phyloP scores from a whole-genome alignment of 2,888 invertebrate species.

The Heterodera filipjevi region DNA sequence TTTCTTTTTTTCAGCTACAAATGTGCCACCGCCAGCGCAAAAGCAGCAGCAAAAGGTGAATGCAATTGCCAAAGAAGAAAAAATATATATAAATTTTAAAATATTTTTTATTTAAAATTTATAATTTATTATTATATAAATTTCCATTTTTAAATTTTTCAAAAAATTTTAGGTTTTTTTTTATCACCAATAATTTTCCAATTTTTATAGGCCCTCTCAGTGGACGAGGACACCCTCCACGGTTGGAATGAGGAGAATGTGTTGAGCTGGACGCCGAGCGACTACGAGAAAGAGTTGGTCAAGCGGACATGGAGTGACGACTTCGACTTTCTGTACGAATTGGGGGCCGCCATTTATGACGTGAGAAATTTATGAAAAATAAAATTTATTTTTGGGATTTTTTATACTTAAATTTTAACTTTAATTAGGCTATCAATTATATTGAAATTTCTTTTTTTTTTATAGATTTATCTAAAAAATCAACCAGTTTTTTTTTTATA shows the following conservation, averaged over 20 bases:
- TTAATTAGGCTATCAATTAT: not conserved
- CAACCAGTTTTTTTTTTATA: not conserved
- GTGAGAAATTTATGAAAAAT: too few relatives aligned
- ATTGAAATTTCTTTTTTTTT: not conserved
- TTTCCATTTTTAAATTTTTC: not conserved
- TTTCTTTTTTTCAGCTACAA: too few relatives aligned
- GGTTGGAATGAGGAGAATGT: conserved; percentile 18
- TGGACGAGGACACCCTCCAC: not conserved
- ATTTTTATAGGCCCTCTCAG: not conserved
- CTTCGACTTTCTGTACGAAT: conserved; percentile 59
- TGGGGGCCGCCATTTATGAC: conserved; percentile 57
- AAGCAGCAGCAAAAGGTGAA: too few relatives aligned
- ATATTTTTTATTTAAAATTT: too few relatives aligned
- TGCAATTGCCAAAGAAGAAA: too few relatives aligned
- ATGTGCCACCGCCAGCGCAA: too few relatives aligned
- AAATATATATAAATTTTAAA: too few relatives aligned
- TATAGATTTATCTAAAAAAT: not conserved
- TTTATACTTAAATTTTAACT: too few relatives aligned
- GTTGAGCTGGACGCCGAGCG: not conserved
- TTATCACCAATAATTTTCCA: not conserved
- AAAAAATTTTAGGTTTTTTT: too few relatives aligned
- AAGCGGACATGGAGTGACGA: conserved; percentile 62
- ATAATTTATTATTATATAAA: too few relatives aligned
- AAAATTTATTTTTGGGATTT: too few relatives aligned
- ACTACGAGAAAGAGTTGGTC: conserved; percentile 41